Conservation (phyloP, 2,113 vertebrate genomes). For the Rhadina sibilatrix region DNA sequence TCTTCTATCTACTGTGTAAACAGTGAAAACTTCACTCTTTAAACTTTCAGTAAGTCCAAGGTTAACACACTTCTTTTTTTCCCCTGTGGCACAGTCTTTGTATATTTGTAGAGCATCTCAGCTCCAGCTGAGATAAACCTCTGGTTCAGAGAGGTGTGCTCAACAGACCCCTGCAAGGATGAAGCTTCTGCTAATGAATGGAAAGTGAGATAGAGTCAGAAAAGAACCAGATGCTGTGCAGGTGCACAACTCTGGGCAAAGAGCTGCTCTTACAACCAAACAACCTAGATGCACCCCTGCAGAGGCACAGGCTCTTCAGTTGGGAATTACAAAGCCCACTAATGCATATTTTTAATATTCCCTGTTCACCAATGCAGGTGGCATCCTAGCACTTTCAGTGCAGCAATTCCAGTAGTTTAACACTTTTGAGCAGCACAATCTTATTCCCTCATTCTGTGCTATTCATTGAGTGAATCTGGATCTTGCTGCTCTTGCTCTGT, state of each 20-base stretch:
- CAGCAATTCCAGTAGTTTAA: background rate
- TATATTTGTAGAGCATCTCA: background rate
- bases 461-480: accelerated
- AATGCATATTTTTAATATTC: accelerated
- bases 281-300: accelerated
- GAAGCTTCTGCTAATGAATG: background rate
- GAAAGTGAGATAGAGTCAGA: background rate
- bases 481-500: background rate
- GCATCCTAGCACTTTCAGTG: background rate
- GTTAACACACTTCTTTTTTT: background rate
- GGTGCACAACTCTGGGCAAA: background rate
- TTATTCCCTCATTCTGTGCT: background rate
- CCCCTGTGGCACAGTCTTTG: background rate
- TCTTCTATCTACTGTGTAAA: background rate
- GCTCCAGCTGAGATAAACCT: background rate
- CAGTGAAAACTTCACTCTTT: background rate
- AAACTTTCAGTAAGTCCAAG: background rate
- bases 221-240: background rate
- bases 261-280: background rate
- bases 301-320: background rate
- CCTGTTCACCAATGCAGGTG: accelerated
- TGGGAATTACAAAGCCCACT: background rate
- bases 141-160: background rate
- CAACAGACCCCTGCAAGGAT: background rate
- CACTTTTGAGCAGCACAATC: background rate